A percentile compares a stretch with the other conserved stretches of the same genome.
These are phyloP conservation scores for Eurosta solidaginis DNA, from an alignment of 1,140 invertebrate species.

Conservation along the genomic window DNA sequence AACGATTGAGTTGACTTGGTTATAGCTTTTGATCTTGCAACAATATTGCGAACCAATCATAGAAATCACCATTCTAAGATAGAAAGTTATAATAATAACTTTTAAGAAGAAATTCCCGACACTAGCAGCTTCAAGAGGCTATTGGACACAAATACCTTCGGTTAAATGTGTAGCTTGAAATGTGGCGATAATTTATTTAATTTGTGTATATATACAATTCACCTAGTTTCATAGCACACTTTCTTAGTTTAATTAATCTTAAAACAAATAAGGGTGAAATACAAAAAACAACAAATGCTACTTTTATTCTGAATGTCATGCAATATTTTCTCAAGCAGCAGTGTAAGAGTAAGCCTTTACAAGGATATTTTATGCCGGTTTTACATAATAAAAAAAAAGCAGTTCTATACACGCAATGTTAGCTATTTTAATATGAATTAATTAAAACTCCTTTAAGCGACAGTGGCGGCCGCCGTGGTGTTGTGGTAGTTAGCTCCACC, in stretches of 20 bases:
- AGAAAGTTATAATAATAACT: too few relatives aligned
- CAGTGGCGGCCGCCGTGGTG: too few relatives aligned
- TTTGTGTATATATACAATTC: background rate
- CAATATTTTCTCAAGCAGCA: background rate
- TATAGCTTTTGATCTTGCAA: too few relatives aligned
- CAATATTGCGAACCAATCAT: too few relatives aligned
- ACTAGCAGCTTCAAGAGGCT: too few relatives aligned
- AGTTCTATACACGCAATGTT: constrained; percentile 20
- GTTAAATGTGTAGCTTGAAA: too few relatives aligned
- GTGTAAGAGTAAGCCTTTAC: background rate
- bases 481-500: too few relatives aligned
- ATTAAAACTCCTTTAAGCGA: background rate
- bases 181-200: background rate
- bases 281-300: background rate
- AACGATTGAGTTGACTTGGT: too few relatives aligned
- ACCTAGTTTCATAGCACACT: background rate
- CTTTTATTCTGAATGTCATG: background rate
- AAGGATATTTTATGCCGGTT: background rate
- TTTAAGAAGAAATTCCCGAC: too few relatives aligned
- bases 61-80: too few relatives aligned
- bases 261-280: background rate
- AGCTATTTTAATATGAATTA: constrained; percentile 6
- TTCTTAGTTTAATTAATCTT: background rate
- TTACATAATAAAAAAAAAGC: background rate
- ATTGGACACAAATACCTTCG: too few relatives aligned